phyloP scores from a whole-genome alignment of 2,797 vertebrate species.

The Luscinia luscinia region DNA sequence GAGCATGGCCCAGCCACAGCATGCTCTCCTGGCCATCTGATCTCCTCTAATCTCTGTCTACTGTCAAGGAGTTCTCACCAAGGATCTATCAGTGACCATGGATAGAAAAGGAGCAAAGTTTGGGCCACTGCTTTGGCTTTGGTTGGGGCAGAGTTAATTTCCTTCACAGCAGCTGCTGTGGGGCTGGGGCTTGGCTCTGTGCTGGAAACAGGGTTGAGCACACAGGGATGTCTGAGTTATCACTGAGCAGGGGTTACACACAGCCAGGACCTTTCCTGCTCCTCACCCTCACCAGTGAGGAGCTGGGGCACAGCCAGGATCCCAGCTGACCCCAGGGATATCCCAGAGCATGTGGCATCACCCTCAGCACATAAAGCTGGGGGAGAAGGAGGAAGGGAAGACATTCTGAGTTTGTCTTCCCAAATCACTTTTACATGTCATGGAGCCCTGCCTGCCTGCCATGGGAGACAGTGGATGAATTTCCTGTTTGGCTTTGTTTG shows the following conservation, averaged over 20 bases:
- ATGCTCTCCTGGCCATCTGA: neutral
- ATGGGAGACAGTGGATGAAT: neutral
- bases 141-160: neutral
- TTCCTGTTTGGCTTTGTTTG: neutral
- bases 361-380: neutral
- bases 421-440: neutral
- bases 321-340: no score
- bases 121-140: neutral
- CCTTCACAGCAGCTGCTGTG: neutral
- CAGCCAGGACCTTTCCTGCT: no score
- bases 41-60: neutral
- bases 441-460: neutral
- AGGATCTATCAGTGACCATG: neutral
- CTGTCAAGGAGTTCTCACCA: neutral
- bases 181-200: neutral
- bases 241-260: neutral
- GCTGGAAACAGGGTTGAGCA: neutral
- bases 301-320: no score
- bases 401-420: neutral
- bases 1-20: neutral
- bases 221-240: neutral
- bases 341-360: fast-evolving
- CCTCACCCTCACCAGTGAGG: no score
- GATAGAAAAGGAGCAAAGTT: neutral
- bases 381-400: neutral